Conservation (phyloP, 2,113 vertebrate genomes). For the Seriola dumerili region DNA sequence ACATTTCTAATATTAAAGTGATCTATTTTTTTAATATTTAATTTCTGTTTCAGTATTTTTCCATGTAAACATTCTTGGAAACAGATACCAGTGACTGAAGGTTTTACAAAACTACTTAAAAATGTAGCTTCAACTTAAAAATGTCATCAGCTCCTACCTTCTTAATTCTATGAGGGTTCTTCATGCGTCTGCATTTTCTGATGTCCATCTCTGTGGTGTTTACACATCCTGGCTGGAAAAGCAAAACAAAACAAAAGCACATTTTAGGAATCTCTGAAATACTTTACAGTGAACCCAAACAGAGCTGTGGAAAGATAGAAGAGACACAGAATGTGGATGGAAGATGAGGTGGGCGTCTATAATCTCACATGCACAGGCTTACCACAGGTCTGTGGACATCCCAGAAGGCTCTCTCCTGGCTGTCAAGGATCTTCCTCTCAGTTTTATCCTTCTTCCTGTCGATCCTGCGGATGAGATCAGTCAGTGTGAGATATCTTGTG, state of each 20-base stretch:
- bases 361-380: conserved; percentile 32
- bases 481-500: conserved; percentile 35
- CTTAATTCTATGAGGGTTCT: conserved; percentile 97
- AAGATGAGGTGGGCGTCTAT: conserved; percentile 11
- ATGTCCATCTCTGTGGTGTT: conserved; percentile 99
- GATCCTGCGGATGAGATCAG: conserved; percentile 86
- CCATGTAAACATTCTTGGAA: too few relatives aligned
- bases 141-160: conserved; percentile 86
- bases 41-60: neutral
- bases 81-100: too few relatives aligned
- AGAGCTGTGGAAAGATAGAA: neutral
- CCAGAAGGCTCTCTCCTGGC: conserved; percentile 99
- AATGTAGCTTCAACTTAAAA: neutral
- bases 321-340: neutral
- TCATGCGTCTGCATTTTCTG: conserved; percentile 97
- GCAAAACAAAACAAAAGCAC: neutral
- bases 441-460: conserved; percentile 99
- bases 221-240: conserved; percentile 94
- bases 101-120: neutral
- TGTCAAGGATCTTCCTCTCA: conserved; percentile 98
- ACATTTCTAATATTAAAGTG: neutral
- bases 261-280: neutral
- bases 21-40: neutral
- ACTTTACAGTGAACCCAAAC: neutral
- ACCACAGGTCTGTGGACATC: conserved; percentile 95